Base-by-base conservation (phyloP, 2,888 invertebrate species). In the Pyralis farinalis region DNA sequence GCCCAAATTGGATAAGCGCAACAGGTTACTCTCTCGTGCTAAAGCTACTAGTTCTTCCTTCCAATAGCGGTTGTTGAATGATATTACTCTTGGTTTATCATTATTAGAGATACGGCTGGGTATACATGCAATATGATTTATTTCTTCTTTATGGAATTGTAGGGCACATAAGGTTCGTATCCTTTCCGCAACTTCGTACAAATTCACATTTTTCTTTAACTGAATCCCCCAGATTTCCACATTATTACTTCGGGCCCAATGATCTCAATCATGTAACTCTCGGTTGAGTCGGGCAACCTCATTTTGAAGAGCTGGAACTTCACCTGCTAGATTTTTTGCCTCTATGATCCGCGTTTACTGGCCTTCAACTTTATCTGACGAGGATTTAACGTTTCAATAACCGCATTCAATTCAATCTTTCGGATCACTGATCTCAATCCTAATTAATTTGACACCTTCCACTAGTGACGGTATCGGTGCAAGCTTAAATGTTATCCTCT, bases 201-300 rank as follows among this genome's bases (percentile, higher is more conserved):
- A n/a, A n/a, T n/a, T n/a, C n/a, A n/a, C n/a, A n/a, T n/a, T n/a
- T n/a, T 33, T 33, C 33, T 33, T 32, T 8, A 12, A 8, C 2
- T 12, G 31, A 4, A 32, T 32, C 7, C 31, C 31, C 7, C 31
- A 7, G 7, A 32, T 32, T 8, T 32, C 31, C 7, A 32, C 31
- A 32, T 32, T 32, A 12, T 32, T 21, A 21, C 4, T 7, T 7
- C 21, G 3, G 3, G 21, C 21, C 3, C 3, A 21, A 5, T 21
- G 21, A 7, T 32, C 33, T 7, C 21, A 20, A 1, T 33, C 33
- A 1, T 16, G 20, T 3, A 33, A 11, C 3, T 55, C 36, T 1
- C 12, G 27, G 4, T 27, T 36, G 6, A 36, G 36, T 3, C 12
- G 27, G 6, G 25, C 4, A 5, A 36, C 10, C 9, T 36, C 28